Conservation (phyloP, 2,113 vertebrate genomes). For the Aramus guarauna region DNA sequence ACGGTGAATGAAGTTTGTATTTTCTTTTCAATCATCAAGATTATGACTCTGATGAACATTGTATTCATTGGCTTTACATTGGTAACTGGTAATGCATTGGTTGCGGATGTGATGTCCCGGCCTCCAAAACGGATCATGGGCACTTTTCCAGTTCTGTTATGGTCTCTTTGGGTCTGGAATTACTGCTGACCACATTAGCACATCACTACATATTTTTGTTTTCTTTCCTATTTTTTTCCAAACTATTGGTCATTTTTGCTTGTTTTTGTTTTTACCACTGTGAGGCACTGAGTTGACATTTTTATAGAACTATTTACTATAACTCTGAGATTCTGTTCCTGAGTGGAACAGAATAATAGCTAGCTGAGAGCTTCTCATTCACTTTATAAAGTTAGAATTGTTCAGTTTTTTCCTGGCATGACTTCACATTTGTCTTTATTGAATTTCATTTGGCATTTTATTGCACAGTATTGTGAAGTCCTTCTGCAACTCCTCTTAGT, state of each 20-base stretch:
- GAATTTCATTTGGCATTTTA: neutral
- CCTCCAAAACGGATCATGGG: neutral
- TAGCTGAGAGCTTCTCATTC: neutral
- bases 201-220: neutral
- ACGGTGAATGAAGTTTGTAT: neutral
- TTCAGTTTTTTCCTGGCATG: neutral
- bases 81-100: neutral
- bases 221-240: neutral
- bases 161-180: neutral
- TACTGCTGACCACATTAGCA: neutral
- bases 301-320: neutral
- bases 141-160: neutral
- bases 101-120: neutral
- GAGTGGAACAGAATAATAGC: neutral
- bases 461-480: neutral
- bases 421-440: neutral
- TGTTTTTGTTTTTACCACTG: neutral
- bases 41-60: neutral
- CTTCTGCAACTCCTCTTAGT: neutral
- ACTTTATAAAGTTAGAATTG: neutral
- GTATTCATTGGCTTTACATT: neutral
- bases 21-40: neutral
- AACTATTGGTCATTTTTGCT: neutral
- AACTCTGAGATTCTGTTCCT: neutral
- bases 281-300: neutral